Evolutionary conservation across 2,113 vertebrate species (phyloP), one percentile per base, ranked within the genome.

Genomic region (Solea senegalensis): DNA sequence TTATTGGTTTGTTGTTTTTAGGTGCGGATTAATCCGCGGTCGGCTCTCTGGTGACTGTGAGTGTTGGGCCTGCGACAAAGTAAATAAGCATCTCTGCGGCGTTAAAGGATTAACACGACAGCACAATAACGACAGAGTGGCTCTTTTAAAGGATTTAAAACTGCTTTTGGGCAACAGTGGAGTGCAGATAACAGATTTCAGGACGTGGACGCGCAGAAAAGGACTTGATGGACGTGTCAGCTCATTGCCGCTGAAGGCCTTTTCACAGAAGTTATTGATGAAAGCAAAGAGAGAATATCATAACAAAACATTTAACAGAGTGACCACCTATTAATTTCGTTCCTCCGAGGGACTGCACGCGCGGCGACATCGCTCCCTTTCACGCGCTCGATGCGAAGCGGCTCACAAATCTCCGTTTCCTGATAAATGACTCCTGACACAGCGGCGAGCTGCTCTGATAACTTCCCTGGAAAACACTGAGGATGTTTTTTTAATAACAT

Each of bases 341-440:
- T 73, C 54, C 34, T 70, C 43, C 51, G 53, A 57, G 34, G 5
- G 45, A 16, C 45, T 50, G 39, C 41, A 43, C 34, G 50, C 8
- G 12, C 48, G 45, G 43, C 44, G 34, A 16, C 21, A 66, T 64
- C 57, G 74, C 49, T 61, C 63, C 55, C 16, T 43, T 34, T 34
- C 28, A 50, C 63, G 63, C 15, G 57, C 53, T 54, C 43, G 49
- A 65, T 13, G 71, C 51, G 55, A 34, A 21, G 48, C 56, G 70
- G 75, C 71, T 77, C 55, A 76, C 69, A 78, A 83, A 86, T 78
- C 65, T 68, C 57, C 8, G 48, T 76, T 69, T 52, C 58, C 72
- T 83, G 85, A 89, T 80, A 74, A 86, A 91, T 81, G 69, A 57
- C 39, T 73, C 43, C 76, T 80, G 81, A 83, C 74, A 80, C 60